Conservation (phyloP, 1,140 invertebrate species). For the Aphidius gifuensis region DNA sequence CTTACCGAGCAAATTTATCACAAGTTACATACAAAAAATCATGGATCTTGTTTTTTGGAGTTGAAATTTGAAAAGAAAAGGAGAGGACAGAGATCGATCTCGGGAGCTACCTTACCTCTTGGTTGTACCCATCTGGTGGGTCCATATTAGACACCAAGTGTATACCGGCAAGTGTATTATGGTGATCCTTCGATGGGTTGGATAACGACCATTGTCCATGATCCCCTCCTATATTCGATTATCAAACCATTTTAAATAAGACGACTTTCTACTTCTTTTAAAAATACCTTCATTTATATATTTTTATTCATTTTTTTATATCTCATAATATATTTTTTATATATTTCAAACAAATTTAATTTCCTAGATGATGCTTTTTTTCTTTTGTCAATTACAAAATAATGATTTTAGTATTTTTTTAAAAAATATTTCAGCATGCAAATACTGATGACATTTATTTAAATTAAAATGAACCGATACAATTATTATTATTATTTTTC, state of each 20-base stretch:
- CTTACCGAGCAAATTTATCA: too few relatives aligned
- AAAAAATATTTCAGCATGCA: too few relatives aligned
- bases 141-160: constrained; percentile 17
- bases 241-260: constrained; percentile 56
- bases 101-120: constrained; percentile 56
- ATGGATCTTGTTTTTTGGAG: too few relatives aligned
- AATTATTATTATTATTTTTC: too few relatives aligned
- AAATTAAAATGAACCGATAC: too few relatives aligned
- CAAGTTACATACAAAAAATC: too few relatives aligned
- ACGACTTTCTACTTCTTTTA: constrained; percentile 46
- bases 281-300: constrained; percentile 30
- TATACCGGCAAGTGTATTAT: too few relatives aligned
- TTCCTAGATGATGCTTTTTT: too few relatives aligned
- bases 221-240: constrained; percentile 55
- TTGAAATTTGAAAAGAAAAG: not conserved
- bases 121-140: constrained; percentile 52
- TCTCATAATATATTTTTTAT: constrained; percentile 22
- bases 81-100: constrained; percentile 47
- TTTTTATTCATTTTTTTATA: constrained; percentile 21
- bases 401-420: too few relatives aligned
- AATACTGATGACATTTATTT: too few relatives aligned
- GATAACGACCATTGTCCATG: constrained; percentile 50
- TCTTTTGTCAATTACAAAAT: too few relatives aligned
- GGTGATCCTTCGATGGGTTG: constrained; percentile 11
- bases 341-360: constrained; percentile 34